Evolutionary conservation across 2,113 vertebrate genomes (phyloP).

Genomic region (Phycodurus eques): DNA sequence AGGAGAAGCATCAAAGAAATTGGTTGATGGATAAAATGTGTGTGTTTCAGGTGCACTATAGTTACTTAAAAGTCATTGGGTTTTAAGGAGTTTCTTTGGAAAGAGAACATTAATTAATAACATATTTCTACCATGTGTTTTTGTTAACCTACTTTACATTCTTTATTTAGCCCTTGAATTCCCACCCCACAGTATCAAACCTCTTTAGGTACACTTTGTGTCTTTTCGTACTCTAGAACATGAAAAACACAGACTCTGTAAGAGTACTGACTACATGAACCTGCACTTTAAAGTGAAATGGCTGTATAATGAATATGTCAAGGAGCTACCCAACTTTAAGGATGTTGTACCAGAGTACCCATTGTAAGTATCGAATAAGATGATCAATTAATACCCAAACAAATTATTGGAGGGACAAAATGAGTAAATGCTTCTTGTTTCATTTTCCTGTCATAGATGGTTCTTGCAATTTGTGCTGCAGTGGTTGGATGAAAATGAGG

Average conservation of each 20-base stretch:
- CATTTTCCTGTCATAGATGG: constrained; percentile 75
- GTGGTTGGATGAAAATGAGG: constrained; percentile 97
- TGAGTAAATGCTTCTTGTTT: not conserved
- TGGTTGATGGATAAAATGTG: not conserved
- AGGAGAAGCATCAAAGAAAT: not conserved
- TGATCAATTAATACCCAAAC: not conserved
- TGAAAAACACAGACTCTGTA: constrained; percentile 90
- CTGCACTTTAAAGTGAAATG: constrained; percentile 99
- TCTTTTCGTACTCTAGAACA: constrained; percentile 78
- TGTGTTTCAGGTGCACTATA: not conserved
- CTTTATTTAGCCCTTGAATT: not conserved
- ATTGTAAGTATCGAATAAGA: constrained; percentile 76
- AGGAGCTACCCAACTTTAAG: constrained; percentile 84
- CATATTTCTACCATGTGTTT: not conserved
- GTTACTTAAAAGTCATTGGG: not conserved
- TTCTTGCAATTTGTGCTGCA: constrained; percentile 97
- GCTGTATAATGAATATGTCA: constrained; percentile 93
- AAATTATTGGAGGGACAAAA: not conserved
- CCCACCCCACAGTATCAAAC: not conserved
- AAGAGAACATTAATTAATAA: not conserved
- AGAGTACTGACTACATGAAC: constrained; percentile 99
- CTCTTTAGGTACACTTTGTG: not conserved
- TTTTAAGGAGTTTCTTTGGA: not conserved
- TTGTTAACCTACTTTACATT: not conserved
- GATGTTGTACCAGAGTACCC: constrained; percentile 89